Percentiles rank a stretch among this genome's conserved stretches.
These are phyloP conservation scores for Habropoda laboriosa DNA, from an alignment of 1,140 invertebrate species.

Conservation along the genomic window DNA sequence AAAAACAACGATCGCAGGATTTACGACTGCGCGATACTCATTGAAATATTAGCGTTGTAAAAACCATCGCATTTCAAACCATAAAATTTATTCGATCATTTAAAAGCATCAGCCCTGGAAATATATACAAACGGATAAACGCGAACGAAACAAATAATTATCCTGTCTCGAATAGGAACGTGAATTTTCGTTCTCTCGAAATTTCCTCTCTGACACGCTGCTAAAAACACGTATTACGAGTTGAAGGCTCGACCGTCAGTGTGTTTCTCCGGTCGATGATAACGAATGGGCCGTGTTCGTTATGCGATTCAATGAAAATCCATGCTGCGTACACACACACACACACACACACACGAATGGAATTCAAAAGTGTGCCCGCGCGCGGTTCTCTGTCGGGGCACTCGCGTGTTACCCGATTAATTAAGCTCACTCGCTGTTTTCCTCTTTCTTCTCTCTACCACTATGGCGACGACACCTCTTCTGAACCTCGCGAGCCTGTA, in stretches of 20 bases:
- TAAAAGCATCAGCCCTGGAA: too few relatives aligned
- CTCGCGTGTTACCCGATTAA: constrained; percentile 17
- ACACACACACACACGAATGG: not conserved
- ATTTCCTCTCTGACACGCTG: not conserved
- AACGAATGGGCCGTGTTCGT: constrained; percentile 12
- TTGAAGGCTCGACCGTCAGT: not conserved
- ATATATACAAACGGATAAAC: not conserved
- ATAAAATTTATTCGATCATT: too few relatives aligned
- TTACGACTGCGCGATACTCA: too few relatives aligned
- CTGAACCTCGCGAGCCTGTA: not conserved
- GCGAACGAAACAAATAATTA: not conserved
- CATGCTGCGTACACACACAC: too few relatives aligned
- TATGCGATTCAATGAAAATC: constrained; percentile 23
- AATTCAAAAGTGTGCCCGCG: not conserved
- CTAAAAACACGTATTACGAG: not conserved
- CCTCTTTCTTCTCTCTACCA: not conserved
- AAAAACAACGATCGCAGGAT: too few relatives aligned
- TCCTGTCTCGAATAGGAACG: not conserved
- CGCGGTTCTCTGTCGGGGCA: not conserved
- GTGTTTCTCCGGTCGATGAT: not conserved
- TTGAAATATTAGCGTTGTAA: not conserved
- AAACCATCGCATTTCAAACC: too few relatives aligned
- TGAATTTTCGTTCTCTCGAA: not conserved
- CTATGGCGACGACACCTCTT: not conserved
- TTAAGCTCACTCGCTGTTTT: constrained; percentile 4